phyloP scores from a whole-genome alignment of 2,888 invertebrate species.

The Amiota communis region DNA sequence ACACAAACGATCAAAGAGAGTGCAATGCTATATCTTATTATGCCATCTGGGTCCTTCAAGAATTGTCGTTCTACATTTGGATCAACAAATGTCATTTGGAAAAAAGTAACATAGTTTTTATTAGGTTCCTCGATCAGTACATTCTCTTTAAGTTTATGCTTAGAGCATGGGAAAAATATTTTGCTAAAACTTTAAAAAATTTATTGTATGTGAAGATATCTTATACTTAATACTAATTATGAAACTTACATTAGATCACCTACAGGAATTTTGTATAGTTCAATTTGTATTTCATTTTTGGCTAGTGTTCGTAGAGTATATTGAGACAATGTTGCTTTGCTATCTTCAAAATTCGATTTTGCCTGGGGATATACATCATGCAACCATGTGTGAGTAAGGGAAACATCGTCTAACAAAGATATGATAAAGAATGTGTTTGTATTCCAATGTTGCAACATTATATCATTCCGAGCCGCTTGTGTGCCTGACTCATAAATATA shows the following conservation, averaged over 20 bases:
- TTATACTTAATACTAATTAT: not conserved
- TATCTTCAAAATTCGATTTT: not conserved
- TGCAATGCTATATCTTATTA: conserved; percentile 85
- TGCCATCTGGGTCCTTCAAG: conserved; percentile 82
- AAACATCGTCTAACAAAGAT: conserved; percentile 71
- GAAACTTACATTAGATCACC: conserved; percentile 74
- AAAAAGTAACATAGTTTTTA: conserved; percentile 70
- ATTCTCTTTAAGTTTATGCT: conserved; percentile 42
- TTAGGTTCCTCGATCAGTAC: conserved; percentile 57
- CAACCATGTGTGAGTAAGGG: conserved; percentile 54
- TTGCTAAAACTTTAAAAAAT: not conserved
- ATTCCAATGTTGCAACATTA: conserved; percentile 76
- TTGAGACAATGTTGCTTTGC: not conserved
- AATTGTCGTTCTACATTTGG: conserved; percentile 80
- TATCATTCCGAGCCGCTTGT: conserved; percentile 79
- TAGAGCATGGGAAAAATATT: not conserved
- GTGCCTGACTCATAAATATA: conserved; percentile 80
- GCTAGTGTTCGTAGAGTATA: conserved; percentile 43
- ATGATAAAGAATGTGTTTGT: conserved; percentile 83
- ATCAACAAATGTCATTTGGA: conserved; percentile 78
- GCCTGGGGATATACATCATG: not conserved
- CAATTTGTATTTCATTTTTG: conserved; percentile 82
- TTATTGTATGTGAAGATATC: too few species aligned
- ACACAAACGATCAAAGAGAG: conserved; percentile 77
- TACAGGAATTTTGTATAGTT: conserved; percentile 85